Conservation (phyloP, 2,888 invertebrate species). For the Holacanthella duospinosa region DNA sequence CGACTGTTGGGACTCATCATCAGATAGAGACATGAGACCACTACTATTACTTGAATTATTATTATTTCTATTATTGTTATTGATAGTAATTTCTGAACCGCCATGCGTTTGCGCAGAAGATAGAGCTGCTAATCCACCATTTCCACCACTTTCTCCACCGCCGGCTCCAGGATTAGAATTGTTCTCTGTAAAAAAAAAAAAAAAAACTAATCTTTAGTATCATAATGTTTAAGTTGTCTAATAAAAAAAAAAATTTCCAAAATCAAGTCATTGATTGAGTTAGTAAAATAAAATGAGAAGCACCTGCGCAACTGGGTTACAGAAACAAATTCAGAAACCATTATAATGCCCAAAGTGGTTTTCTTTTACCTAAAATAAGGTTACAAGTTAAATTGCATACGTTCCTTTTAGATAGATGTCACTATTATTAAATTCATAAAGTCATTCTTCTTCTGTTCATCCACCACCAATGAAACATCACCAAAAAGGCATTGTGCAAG, state of each 20-base stretch:
- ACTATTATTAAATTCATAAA: too few species aligned
- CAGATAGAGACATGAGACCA: slow-evolving; percentile 31
- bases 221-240: too few species aligned
- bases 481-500: too few species aligned
- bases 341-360: background rate
- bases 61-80: background rate
- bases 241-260: too few species aligned
- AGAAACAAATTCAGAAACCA: background rate
- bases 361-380: background rate
- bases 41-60: slow-evolving; percentile 22
- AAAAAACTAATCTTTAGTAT: background rate
- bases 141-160: slow-evolving; percentile 21
- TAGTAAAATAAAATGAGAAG: background rate
- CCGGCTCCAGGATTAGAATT: slow-evolving; percentile 40
- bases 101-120: background rate
- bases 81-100: background rate
- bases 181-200: slow-evolving; percentile 42
- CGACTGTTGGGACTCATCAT: slow-evolving; percentile 33
- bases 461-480: too few species aligned
- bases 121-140: background rate
- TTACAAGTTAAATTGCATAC: background rate
- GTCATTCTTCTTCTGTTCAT: too few species aligned
- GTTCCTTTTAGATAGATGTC: too few species aligned
- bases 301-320: background rate
- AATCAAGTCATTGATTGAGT: background rate